A percentile compares a stretch with the other conserved stretches of the same genome.
phyloP scores from a whole-genome alignment of 2,888 invertebrate genomes.

The Dryomyza anilis region DNA sequence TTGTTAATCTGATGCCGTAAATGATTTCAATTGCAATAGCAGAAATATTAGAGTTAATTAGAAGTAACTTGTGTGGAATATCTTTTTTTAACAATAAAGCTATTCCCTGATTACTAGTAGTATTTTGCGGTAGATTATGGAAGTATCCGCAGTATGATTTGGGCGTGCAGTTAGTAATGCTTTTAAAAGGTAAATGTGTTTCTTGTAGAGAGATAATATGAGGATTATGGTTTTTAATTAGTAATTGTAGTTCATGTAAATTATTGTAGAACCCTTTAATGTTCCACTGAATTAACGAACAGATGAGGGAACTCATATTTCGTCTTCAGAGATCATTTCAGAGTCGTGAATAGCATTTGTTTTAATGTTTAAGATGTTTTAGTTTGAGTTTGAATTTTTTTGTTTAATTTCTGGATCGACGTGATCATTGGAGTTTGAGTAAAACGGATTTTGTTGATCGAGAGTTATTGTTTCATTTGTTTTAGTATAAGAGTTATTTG shows the following conservation, averaged over 20 bases:
- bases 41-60: constrained; percentile 4
- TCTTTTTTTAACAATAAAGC: background rate
- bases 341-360: too few species aligned
- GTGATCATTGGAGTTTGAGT: background rate
- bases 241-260: constrained; percentile 11
- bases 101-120: background rate
- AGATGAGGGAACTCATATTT: too few species aligned
- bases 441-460: background rate
- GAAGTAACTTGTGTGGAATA: background rate
- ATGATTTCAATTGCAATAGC: constrained; percentile 11
- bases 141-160: constrained; percentile 18
- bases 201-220: constrained; percentile 19
- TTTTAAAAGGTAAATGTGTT: constrained; percentile 2
- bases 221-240: constrained; percentile 10
- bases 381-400: too few species aligned
- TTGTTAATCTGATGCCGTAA: background rate
- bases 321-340: too few species aligned
- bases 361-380: too few species aligned
- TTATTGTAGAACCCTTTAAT: constrained; percentile 26
- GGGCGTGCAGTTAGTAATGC: background rate
- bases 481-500: background rate
- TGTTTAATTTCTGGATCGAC: background rate
- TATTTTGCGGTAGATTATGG: constrained; percentile 5
- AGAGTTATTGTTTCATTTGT: background rate
- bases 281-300: constrained; percentile 21